Evolutionary conservation across 2,113 vertebrate species (phyloP).

Genomic region (Phylloscopus trochilus): DNA sequence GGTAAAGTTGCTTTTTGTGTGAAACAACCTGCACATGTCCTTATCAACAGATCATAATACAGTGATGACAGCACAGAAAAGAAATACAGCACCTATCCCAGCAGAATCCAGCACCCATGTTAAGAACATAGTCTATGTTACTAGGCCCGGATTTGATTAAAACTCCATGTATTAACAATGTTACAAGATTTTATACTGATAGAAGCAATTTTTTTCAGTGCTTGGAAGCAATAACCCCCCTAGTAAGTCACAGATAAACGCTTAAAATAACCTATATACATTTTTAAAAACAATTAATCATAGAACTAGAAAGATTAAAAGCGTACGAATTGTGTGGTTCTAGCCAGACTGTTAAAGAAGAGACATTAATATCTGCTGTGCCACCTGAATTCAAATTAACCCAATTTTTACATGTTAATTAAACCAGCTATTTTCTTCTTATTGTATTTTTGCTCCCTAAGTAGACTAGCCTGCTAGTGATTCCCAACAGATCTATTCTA

Average conservation of each 20-base stretch:
- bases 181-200: neutral
- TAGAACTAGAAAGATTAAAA: slow-evolving; percentile 52
- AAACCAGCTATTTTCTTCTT: slow-evolving; percentile 88
- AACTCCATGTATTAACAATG: neutral
- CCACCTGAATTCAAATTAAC: slow-evolving; percentile 85
- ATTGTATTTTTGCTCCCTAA: slow-evolving; percentile 89
- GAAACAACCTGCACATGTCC: neutral
- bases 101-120: neutral
- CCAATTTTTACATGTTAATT: slow-evolving; percentile 87
- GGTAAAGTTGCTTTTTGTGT: neutral
- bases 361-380: slow-evolving; percentile 76
- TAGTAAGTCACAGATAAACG: slow-evolving; percentile 23
- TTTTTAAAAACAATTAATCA: slow-evolving; percentile 60
- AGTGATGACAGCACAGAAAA: neutral
- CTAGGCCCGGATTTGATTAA: neutral
- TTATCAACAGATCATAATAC: neutral
- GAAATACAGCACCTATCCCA: neutral
- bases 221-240: neutral
- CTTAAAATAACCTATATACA: slow-evolving; percentile 51
- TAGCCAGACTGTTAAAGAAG: slow-evolving; percentile 61
- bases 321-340: slow-evolving; percentile 51
- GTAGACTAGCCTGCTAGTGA: slow-evolving; percentile 86
- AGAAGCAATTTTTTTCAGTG: neutral
- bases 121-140: neutral
- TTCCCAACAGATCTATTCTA: slow-evolving; percentile 93